phyloP scores from a whole-genome alignment of 2,113 vertebrate species.

The Melanostigma gelatinosum region DNA sequence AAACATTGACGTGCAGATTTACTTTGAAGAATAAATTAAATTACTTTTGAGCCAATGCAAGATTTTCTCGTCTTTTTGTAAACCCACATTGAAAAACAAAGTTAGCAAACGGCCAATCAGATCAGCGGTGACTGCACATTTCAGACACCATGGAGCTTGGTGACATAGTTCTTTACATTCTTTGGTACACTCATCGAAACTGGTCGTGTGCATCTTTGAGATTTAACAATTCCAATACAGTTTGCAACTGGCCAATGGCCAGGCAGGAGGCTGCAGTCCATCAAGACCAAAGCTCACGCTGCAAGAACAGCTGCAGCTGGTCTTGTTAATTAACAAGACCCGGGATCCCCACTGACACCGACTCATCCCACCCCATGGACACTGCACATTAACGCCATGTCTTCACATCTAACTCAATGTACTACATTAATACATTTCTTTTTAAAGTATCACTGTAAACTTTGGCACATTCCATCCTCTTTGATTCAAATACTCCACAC shows the following conservation, averaged over 20 bases:
- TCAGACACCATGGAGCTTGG: background rate
- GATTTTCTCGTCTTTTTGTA: background rate
- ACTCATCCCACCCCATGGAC: background rate
- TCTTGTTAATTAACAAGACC: background rate
- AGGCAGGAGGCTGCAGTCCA: background rate
- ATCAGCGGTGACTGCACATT: background rate
- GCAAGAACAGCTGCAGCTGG: background rate
- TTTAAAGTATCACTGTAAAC: background rate
- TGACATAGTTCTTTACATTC: background rate
- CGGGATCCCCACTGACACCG: background rate
- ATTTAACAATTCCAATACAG: background rate
- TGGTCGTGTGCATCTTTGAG: background rate
- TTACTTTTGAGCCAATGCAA: background rate
- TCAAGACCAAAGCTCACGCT: background rate
- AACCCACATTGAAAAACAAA: no score
- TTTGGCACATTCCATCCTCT: background rate
- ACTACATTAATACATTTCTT: no score
- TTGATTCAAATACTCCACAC: background rate
- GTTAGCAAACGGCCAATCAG: background rate
- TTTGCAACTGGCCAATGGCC: background rate
- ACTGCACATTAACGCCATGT: background rate
- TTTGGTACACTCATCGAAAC: background rate
- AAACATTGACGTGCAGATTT: background rate
- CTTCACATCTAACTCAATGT: background rate
- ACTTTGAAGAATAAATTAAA: background rate